A percentile compares a stretch with the other conserved stretches of the same genome.
Evolutionary conservation across 1,140 invertebrate species (phyloP).

Genomic region (Himalopsyche phryganea): DNA sequence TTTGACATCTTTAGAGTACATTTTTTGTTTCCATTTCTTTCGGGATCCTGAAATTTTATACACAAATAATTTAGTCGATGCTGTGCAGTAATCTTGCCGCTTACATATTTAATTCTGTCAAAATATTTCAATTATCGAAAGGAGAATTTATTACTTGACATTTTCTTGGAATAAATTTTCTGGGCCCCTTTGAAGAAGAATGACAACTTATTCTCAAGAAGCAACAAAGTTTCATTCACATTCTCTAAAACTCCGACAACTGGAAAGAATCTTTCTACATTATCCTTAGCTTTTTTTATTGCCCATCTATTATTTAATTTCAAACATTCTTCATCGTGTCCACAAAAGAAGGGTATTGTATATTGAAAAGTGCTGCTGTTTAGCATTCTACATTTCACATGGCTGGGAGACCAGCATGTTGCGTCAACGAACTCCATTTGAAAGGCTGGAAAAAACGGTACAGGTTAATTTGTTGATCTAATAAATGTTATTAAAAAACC

Average conservation of each 20-base stretch:
- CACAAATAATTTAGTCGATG: no score
- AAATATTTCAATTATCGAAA: no score
- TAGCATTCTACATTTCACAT: constrained; percentile 42
- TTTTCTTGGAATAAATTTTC: constrained; percentile 52
- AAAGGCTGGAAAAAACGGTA: no score
- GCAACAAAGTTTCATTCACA: constrained; percentile 58
- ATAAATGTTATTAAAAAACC: no score
- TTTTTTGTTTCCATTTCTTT: constrained; percentile 22
- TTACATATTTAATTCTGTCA: no score
- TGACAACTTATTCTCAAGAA: constrained; percentile 57
- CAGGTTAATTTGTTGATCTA: no score
- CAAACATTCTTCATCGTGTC: constrained; percentile 60
- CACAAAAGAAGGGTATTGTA: constrained; percentile 64
- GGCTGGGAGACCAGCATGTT: constrained; percentile 6
- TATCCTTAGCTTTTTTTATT: constrained; percentile 59
- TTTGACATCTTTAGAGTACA: neutral
- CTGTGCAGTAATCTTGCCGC: no score
- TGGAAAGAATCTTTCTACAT: constrained; percentile 62
- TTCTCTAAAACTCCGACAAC: constrained; percentile 65
- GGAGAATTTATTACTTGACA: constrained; percentile 59
- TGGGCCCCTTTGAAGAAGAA: constrained; percentile 59
- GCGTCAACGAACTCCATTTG: no score
- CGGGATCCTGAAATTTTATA: constrained; percentile 15
- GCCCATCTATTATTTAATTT: constrained; percentile 62
- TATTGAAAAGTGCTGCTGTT: constrained; percentile 48